Conservation (phyloP, 2,113 vertebrate species). For the Struthio camelus region DNA sequence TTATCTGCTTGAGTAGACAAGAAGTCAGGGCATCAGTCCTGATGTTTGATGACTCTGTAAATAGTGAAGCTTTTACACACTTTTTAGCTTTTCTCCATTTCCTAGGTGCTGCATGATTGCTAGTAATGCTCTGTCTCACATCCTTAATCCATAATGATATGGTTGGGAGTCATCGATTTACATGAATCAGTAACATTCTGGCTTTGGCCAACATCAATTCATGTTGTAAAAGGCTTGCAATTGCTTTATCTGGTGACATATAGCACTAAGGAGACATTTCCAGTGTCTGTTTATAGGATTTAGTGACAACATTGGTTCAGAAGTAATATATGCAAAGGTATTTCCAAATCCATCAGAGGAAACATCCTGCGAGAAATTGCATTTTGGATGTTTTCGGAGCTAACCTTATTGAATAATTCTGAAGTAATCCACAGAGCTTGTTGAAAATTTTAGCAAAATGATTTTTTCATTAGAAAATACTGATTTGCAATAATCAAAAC, state of each 20-base stretch:
- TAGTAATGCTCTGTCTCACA: neutral
- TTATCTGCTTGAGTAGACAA: neutral
- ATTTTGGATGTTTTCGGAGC: neutral
- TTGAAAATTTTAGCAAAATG: neutral
- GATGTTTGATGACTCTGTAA: neutral
- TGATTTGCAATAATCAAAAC: neutral
- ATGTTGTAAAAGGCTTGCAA: conserved; percentile 19
- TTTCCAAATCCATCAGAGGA: neutral
- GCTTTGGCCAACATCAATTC: conserved; percentile 2
- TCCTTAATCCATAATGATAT: conserved; percentile 4
- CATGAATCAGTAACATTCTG: neutral
- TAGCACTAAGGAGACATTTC: conserved; percentile 17
- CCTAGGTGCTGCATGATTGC: neutral
- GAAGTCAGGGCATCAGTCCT: conserved; percentile 14
- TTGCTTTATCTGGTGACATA: conserved; percentile 15
- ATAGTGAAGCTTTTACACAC: neutral
- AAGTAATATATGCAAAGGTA: conserved; percentile 1
- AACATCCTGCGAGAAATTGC: neutral
- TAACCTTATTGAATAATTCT: neutral
- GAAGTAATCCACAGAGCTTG: neutral
- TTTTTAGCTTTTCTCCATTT: conserved; percentile 21
- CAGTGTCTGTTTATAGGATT: neutral
- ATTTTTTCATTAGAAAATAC: neutral
- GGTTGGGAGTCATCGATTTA: conserved; percentile 14
- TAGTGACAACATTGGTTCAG: conserved; percentile 3